Base-by-base conservation (phyloP, 1,140 invertebrate genomes). In the Rhizoglyphus robini region DNA sequence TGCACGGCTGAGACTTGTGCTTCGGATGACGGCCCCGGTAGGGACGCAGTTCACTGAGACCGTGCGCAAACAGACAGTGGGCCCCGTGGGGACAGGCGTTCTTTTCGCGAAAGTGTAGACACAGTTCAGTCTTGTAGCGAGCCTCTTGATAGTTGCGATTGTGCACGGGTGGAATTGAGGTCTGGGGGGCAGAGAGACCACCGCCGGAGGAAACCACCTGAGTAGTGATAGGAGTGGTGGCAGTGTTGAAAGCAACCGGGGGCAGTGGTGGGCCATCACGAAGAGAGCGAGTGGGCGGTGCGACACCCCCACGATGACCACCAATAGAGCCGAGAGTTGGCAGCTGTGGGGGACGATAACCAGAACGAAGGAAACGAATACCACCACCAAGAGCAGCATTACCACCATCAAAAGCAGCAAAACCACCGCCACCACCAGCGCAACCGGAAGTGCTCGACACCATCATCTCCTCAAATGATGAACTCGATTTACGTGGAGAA, bases 121-220 rank as follows among this genome's bases (percentile, higher is more conserved):
- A 72, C 34, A 72, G 47, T 67, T 72, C 72, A 18, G 71, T 72
- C 46, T 72, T 72, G 65, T 72, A 72, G 23, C 69, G 66, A 29
- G 41, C 46, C 41, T 64, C 63, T 36, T 64, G 63, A 57, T 49
- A 64, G 46, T 64, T 64, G 18, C 63, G 38, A 38, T 64, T 64
- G 27, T 64, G 2, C 41, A 64, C 1, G 13, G 63, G 63, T 30
- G 46, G 29, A 41, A 41, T 41, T 41, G 36, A 18, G 18, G 8
- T 41, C 8, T 8, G 36, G 8, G 36, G 36, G 36, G 36, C 36
- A 8, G 36, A 41, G 8, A 11, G 36, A 41, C 36, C 36, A n/a
- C n/a, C n/a, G n/a, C n/a, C n/a, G n/a, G n/a, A n/a, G n/a, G 36
- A 41, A 11, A 8, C 36, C 36, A 41, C 8, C 18, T 41, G 36